phyloP scores from a whole-genome alignment of 2,113 vertebrate genomes.

The Gopherus evgoodei region DNA sequence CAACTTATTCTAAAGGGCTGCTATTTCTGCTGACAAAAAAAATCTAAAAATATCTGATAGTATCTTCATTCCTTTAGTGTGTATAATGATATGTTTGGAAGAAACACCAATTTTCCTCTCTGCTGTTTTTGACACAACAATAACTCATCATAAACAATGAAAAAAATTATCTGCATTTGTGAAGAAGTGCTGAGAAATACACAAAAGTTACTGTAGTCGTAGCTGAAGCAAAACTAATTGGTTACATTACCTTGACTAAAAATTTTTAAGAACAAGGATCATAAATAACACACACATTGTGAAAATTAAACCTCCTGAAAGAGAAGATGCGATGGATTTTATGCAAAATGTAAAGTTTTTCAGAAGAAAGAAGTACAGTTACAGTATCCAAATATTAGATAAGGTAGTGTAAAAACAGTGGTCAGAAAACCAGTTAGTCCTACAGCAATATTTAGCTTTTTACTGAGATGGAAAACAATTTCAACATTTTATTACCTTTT shows the following conservation, averaged over 20 bases:
- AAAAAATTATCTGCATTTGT: constrained; percentile 44
- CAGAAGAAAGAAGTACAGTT: background rate
- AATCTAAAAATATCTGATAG: constrained; percentile 65
- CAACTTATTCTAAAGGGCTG: constrained; percentile 57
- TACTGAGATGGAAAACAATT: background rate
- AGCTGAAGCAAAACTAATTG: constrained; percentile 23
- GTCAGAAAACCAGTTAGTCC: background rate
- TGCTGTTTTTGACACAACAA: constrained; percentile 64
- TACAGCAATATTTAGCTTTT: background rate
- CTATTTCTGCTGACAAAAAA: constrained; percentile 56
- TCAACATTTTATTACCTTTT: background rate
- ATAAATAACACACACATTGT: background rate
- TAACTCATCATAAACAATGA: constrained; percentile 59
- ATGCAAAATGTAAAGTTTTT: background rate
- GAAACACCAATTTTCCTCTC: constrained; percentile 67
- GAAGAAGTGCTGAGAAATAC: constrained; percentile 41
- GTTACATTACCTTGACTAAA: background rate
- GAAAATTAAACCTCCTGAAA: constrained; percentile 8
- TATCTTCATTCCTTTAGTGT: constrained; percentile 61
- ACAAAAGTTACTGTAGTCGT: constrained; percentile 13
- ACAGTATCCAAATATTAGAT: background rate
- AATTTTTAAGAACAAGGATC: background rate
- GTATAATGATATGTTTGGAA: constrained; percentile 70
- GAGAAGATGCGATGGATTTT: background rate
- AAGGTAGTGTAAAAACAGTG: background rate